phyloP scores from a whole-genome alignment of 2,797 vertebrate genomes.

The Acipenser transmontanus region DNA sequence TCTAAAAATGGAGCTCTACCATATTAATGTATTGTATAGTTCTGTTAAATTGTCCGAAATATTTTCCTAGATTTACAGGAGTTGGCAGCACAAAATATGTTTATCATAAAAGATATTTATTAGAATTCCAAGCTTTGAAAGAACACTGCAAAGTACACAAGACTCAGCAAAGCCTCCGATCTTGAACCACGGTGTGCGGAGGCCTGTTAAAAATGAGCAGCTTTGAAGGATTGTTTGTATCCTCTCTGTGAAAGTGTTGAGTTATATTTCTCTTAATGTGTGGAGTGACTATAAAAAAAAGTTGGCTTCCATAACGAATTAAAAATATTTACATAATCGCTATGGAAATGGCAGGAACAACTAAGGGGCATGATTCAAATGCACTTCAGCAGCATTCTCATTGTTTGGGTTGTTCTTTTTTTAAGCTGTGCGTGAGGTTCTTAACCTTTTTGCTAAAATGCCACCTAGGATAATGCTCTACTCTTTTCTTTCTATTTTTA shows the following conservation, averaged over 20 bases:
- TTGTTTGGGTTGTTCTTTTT: slow-evolving; percentile 28
- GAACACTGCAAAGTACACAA: too few relatives aligned
- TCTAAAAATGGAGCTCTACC: too few relatives aligned
- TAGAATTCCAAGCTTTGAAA: too few relatives aligned
- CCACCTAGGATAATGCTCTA: neutral
- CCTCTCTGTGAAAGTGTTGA: slow-evolving; percentile 11
- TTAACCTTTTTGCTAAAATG: slow-evolving; percentile 23
- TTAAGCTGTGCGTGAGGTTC: slow-evolving; percentile 23
- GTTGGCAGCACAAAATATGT: too few relatives aligned
- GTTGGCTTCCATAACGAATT: slow-evolving; percentile 18
- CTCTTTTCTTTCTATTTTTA: too few relatives aligned
- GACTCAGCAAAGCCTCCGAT: too few relatives aligned
- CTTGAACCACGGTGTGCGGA: neutral
- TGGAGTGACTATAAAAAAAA: slow-evolving; percentile 17
- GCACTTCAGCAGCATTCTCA: slow-evolving; percentile 25
- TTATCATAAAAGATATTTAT: too few relatives aligned
- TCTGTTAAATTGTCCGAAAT: too few relatives aligned
- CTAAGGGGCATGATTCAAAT: slow-evolving; percentile 28
- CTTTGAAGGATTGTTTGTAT: slow-evolving; percentile 13
- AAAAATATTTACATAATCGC: slow-evolving; percentile 35
- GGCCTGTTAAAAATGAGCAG: slow-evolving; percentile 15
- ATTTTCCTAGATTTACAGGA: too few relatives aligned
- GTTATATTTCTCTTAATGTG: slow-evolving; percentile 25
- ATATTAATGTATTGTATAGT: too few relatives aligned
- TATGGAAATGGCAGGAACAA: slow-evolving; percentile 40